Conservation (phyloP, 2,888 invertebrate genomes). For the Epinotia brunnichana region DNA sequence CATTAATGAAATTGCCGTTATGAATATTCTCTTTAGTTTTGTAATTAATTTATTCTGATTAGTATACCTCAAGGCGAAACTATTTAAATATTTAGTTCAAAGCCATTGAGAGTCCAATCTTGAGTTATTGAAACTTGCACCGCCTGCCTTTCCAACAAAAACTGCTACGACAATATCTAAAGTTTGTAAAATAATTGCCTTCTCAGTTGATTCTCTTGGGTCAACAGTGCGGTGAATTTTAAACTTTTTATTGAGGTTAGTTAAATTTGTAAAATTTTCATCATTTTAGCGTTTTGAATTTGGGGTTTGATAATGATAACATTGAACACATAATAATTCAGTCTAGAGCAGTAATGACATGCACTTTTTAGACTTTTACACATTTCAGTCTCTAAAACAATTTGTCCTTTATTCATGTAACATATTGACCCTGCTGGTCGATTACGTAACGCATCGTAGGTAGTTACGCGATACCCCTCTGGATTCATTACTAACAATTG, state of each 20-base stretch:
- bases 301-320: no score
- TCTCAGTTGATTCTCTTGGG: constrained; percentile 7
- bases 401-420: no score
- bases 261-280: constrained; percentile 8
- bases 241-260: constrained; percentile 10
- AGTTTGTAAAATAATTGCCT: constrained; percentile 17
- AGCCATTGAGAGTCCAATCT: constrained; percentile 8
- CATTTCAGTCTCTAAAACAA: no score
- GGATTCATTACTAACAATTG: no score
- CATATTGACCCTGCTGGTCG: no score
- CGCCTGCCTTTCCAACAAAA: constrained; percentile 8
- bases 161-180: constrained; percentile 9
- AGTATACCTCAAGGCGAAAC: neutral
- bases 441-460: no score
- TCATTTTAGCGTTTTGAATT: neutral
- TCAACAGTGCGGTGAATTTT: constrained; percentile 12
- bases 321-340: no score
- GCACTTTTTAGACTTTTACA: no score
- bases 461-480: no score
- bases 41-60: neutral
- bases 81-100: neutral
- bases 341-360: neutral
- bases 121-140: constrained; percentile 8
- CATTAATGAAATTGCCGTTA: no score
- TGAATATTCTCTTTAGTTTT: neutral